Evolutionary conservation across 2,113 vertebrate genomes (phyloP).

Genomic region (Crotalus horridus): DNA sequence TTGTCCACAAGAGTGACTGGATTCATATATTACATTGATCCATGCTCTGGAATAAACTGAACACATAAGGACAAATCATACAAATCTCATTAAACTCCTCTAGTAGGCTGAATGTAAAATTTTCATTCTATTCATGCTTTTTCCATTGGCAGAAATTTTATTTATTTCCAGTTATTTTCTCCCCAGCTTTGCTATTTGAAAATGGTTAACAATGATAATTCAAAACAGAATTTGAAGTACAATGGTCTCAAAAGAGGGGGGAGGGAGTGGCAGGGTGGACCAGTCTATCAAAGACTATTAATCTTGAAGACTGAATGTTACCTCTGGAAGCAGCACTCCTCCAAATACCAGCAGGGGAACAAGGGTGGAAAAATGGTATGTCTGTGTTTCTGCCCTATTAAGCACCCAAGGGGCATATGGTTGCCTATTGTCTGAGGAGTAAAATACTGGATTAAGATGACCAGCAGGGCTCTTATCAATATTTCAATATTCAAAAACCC

Average conservation of each 20-base stretch:
- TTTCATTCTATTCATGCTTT: not conserved
- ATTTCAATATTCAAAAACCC: not conserved
- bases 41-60: not conserved
- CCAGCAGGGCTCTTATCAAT: not conserved
- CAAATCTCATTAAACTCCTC: not conserved
- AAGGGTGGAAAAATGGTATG: not conserved
- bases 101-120: not conserved
- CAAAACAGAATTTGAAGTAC: not conserved
- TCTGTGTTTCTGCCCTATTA: not conserved
- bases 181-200: not conserved
- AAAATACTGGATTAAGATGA: not conserved
- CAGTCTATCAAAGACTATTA: not conserved
- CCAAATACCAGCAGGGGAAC: not conserved
- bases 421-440: not conserved
- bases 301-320: not conserved
- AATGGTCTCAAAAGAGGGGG: not conserved
- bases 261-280: not conserved
- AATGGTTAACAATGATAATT: not conserved
- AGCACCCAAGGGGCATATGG: not conserved
- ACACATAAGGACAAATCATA: not conserved
- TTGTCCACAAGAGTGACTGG: not conserved
- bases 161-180: not conserved
- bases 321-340: not conserved
- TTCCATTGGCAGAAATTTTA: not conserved
- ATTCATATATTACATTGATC: not conserved